These are phyloP conservation scores for Cephalotes varians DNA, from an alignment of 2,888 invertebrate genomes.

Conservation along the genomic window DNA sequence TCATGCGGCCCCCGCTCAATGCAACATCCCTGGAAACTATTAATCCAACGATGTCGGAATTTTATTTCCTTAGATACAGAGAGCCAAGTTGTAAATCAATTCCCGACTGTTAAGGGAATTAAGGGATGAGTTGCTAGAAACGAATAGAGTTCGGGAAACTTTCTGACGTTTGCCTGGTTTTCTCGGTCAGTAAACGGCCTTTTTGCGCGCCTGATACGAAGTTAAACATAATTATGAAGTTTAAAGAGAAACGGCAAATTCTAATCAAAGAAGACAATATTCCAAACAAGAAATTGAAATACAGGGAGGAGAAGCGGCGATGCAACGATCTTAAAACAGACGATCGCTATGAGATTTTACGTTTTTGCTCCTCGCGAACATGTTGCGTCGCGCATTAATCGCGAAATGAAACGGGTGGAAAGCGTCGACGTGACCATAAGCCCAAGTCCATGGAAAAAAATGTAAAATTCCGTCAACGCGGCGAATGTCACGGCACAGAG, in stretches of 20 bases:
- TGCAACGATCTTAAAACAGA: not conserved
- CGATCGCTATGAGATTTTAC: not conserved
- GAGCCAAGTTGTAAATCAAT: conserved; percentile 47
- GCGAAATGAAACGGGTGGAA: conserved; percentile 53
- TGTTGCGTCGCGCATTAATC: conserved; percentile 59
- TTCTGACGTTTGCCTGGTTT: not conserved
- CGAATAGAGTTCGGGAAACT: conserved; percentile 32
- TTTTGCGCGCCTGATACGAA: not conserved
- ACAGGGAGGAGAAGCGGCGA: not conserved
- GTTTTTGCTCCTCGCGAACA: conserved; percentile 6
- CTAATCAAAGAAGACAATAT: conserved; percentile 20
- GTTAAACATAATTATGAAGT: conserved; percentile 41
- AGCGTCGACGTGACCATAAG: conserved; percentile 47
- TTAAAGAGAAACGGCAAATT: conserved; percentile 22
- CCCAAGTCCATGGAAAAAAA: conserved; percentile 57
- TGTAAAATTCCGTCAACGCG: conserved; percentile 55
- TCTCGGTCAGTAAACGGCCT: not conserved
- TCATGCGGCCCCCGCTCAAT: conserved; percentile 17
- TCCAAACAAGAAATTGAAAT: not conserved
- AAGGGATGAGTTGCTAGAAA: conserved; percentile 8
- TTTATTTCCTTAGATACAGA: conserved; percentile 22
- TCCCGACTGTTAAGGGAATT: conserved; percentile 25
- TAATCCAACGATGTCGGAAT: conserved; percentile 35
- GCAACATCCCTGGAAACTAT: not conserved
- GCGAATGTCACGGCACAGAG: conserved; percentile 55